Base-by-base conservation (phyloP, 2,113 vertebrate species). In the Numenius arquata region DNA sequence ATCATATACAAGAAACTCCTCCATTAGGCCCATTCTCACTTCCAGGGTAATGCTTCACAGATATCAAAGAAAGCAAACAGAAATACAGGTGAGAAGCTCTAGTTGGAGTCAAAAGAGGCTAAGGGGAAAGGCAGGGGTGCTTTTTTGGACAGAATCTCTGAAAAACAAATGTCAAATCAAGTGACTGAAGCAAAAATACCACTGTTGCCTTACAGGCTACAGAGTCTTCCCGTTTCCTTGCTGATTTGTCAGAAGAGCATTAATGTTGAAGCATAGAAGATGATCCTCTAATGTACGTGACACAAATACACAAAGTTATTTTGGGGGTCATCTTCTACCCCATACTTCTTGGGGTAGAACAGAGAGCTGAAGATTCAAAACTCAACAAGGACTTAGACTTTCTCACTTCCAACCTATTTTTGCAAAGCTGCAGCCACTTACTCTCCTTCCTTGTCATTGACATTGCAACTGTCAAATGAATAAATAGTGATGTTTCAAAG, bases 181-280 rank as follows among this genome's bases (percentile, higher is more conserved):
- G 58, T 91, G 94, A 82, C 77, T 93, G 86, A 94, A 94, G 94
- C 90, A 96, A 92, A 97, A 97, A 95, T 87, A 93, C 73, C 88
- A 94, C 40, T 76, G 36, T 11, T 93, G 77, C 86, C 88, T 93
- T 93, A 85, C 56, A 92, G 94, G 88, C 86, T 85, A 32, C 8
- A 62, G 15, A 40, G 6, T 62, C 76, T 76, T 86, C 48, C 45
- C 10, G 17, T 45, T 78, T 93, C 45, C 61, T 90, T 81, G 56
- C 56, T 38, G 52, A 91, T 76, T 76, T 89, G 40, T 79, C 77
- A 93, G 66, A 87, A 92, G 65, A 87, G 26, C 36, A 85, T 72
- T 78, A 65, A 85, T 17, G 32, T 13, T 85, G 66, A 89, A 82
- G 73, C 66, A 70, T 1, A 89, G 71, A 70, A 70, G 34, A 81